These are phyloP conservation scores for Noctua comes DNA, from an alignment of 2,888 invertebrate species.

Conservation along the genomic window DNA sequence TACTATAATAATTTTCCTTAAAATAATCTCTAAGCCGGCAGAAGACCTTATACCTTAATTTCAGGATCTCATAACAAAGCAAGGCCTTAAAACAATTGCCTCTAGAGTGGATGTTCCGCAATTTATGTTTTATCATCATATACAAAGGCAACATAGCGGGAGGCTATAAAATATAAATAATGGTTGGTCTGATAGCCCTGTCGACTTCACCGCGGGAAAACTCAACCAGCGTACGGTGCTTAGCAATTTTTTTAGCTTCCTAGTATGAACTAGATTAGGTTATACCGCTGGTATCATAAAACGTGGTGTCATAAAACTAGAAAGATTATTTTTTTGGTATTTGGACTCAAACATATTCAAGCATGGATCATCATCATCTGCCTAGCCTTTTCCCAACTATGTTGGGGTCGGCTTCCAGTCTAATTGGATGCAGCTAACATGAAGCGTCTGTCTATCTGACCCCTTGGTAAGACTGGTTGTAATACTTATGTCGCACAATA, in stretches of 20 bases:
- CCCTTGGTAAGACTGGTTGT: background rate
- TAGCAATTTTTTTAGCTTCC: slow-evolving; percentile 33
- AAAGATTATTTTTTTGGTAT: background rate
- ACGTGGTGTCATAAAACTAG: background rate
- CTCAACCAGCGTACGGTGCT: slow-evolving; percentile 24
- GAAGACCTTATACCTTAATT: background rate
- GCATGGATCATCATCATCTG: background rate
- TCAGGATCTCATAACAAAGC: slow-evolving; percentile 24
- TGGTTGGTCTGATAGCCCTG: slow-evolving; percentile 59
- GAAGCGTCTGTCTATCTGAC: background rate
- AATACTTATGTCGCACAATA: background rate
- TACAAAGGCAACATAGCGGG: slow-evolving; percentile 43
- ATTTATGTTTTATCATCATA: slow-evolving; percentile 61
- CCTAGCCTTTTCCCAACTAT: background rate
- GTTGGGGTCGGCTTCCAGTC: background rate
- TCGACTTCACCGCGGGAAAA: slow-evolving; percentile 54
- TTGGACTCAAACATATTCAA: slow-evolving; percentile 6
- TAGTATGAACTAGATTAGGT: slow-evolving; percentile 36
- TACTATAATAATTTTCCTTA: too few species aligned
- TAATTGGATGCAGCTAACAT: background rate
- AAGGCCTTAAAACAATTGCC: slow-evolving; percentile 44
- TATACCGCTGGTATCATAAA: slow-evolving; percentile 13
- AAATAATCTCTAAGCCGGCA: background rate
- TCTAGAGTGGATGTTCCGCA: slow-evolving; percentile 35
- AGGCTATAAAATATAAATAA: slow-evolving; percentile 60